Evolutionary conservation across 2,888 invertebrate genomes (phyloP).

Genomic region (Eilema sororculum): DNA sequence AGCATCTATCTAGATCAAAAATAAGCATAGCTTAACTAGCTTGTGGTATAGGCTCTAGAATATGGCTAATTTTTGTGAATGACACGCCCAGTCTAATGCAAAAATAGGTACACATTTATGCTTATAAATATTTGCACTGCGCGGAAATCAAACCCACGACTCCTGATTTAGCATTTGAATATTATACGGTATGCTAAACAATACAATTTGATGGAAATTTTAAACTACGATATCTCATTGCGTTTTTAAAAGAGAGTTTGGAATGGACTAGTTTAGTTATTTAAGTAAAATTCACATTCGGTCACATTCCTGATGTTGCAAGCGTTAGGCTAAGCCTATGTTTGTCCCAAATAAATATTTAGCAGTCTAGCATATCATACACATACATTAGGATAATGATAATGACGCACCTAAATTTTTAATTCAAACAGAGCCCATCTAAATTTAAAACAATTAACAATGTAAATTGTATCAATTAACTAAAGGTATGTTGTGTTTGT

Average conservation of each 20-base stretch:
- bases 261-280: no score
- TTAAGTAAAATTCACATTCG: background rate
- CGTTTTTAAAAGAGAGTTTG: background rate
- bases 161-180: no score
- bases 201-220: background rate
- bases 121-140: no score
- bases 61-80: no score
- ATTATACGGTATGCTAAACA: no score
- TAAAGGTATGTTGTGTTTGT: constrained; percentile 52
- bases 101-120: no score
- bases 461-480: constrained; percentile 56
- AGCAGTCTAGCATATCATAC: constrained; percentile 1
- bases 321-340: background rate
- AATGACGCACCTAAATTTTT: constrained; percentile 35
- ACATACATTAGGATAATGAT: constrained; percentile 8
- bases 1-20: no score
- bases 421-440: constrained; percentile 44
- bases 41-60: no score
- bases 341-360: constrained; percentile 3
- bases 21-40: no score
- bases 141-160: no score
- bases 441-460: constrained; percentile 52
- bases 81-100: no score
- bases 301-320: background rate
- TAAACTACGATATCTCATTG: background rate